Evolutionary conservation across 2,888 invertebrate species (phyloP).

Genomic region (Zootermopsis nevadensis): DNA sequence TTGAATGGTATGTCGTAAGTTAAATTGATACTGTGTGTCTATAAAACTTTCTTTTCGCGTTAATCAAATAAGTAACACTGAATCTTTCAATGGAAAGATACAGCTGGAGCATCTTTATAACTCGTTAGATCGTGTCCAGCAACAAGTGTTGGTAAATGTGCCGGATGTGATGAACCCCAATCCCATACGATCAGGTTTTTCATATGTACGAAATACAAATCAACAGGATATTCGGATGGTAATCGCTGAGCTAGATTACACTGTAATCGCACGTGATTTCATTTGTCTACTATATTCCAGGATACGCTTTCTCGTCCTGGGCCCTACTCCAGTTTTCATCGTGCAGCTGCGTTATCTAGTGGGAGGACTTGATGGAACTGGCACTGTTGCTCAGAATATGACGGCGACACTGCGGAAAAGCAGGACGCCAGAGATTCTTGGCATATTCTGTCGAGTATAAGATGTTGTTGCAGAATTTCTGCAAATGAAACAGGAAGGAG

Average conservation of each 20-base stretch:
- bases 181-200: background rate
- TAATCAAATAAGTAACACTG: too few species aligned
- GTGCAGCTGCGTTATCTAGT: background rate
- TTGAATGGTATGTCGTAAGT: too few species aligned
- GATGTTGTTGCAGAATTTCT: background rate
- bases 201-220: background rate
- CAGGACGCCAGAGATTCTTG: background rate
- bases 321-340: slow-evolving; percentile 4
- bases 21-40: too few species aligned
- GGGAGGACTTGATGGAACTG: slow-evolving; percentile 1
- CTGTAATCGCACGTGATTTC: slow-evolving; percentile 67
- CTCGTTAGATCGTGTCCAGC: too few species aligned
- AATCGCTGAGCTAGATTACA: slow-evolving; percentile 59
- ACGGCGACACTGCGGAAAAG: background rate
- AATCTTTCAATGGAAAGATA: too few species aligned
- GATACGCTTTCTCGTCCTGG: slow-evolving; percentile 8
- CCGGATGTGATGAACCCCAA: background rate
- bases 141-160: background rate
- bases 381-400: background rate
- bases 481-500: background rate
- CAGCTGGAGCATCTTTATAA: too few species aligned
- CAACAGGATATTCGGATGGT: background rate
- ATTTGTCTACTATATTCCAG: background rate
- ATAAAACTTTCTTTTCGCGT: too few species aligned
- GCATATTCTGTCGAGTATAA: background rate